phyloP scores from a whole-genome alignment of 30 jellyfish, hydroid and myxozoan species.

The Phacellophora camtschatica region DNA sequence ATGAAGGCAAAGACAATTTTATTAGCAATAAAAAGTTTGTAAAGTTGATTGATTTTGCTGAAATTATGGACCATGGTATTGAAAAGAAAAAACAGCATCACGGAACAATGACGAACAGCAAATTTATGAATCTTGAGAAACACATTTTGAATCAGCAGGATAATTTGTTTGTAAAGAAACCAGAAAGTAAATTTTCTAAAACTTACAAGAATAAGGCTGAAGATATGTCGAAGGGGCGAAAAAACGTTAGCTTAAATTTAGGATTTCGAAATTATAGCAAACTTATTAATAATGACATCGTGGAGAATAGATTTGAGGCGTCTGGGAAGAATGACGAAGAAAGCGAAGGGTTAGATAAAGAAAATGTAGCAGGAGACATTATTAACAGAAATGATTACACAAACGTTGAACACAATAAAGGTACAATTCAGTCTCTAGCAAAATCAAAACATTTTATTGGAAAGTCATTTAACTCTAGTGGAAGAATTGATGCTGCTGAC shows the following conservation, averaged over 20 bases:
- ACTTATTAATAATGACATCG: not conserved
- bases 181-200: not conserved
- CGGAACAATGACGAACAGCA: not conserved
- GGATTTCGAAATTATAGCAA: not conserved
- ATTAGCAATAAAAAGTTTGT: constrained; percentile 2
- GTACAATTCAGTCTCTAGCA: too few species aligned
- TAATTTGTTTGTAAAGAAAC: not conserved
- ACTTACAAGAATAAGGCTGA: not conserved
- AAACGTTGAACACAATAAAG: too few species aligned
- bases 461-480: too few species aligned
- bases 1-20: not conserved
- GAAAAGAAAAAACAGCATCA: constrained; percentile 26
- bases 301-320: not conserved
- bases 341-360: not conserved
- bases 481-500: too few species aligned
- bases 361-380: not conserved
- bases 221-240: not conserved
- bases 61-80: constrained; percentile 5
- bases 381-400: too few species aligned
- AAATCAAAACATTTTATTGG: too few species aligned
- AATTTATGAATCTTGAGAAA: constrained; percentile 13
- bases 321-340: not conserved
- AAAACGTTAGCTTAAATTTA: not conserved
- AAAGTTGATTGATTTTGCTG: constrained; percentile 31
- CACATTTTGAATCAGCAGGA: constrained; percentile 18